Base-by-base conservation (phyloP, 2,797 vertebrate genomes). In the Caiman crocodilus region DNA sequence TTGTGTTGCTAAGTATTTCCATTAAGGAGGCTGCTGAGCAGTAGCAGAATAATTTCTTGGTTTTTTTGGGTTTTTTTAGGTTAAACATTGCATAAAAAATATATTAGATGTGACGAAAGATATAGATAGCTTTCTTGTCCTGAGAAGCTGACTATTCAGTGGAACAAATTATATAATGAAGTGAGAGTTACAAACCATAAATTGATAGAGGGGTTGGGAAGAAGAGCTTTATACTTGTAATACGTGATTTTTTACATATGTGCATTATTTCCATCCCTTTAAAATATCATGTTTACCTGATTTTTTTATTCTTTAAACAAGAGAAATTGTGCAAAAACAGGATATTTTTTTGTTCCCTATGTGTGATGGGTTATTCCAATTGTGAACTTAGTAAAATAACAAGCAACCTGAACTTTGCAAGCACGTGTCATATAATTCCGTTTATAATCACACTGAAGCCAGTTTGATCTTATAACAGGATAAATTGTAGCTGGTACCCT, bases 1-100 rank as follows among this genome's bases (percentile, higher is more conserved):
- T 76, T 95, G 84, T 90, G 92, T 96, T 96, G 95, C 93, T 95
- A 90, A 93, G 95, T 93, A 93, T 95, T 88, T 88, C 59, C 6
- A 16, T 94, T 94, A 87, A 50, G 81, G 80, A 95, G 82, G 58
- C 80, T 89, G 63, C 86, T 84, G 76, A 85, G 84, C 71, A 94
- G 84, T 79, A 93, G 30, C 14, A 79, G 71, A 84, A 57, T 57
- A 94, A 90, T 85, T 92, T 95, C 65, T 90, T n/a, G 91, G n/a
- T n/a, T 93, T 80, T 79, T 80, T 75, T 91, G 88, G 60, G n/a
- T n/a, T 91, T 95, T 85, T 90, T 30, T 90, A 76, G 75, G 59
- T 20, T 78, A 84, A 58, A 35, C 75, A 76, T 93, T 84, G 90
- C 74, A 35, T 56, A 69, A 90, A 90, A 85, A 69, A 11, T 11